Percentiles rank a stretch among this genome's conserved stretches.
Evolutionary conservation across 2,113 vertebrate species (phyloP).

Genomic region (Myodes glareolus): DNA sequence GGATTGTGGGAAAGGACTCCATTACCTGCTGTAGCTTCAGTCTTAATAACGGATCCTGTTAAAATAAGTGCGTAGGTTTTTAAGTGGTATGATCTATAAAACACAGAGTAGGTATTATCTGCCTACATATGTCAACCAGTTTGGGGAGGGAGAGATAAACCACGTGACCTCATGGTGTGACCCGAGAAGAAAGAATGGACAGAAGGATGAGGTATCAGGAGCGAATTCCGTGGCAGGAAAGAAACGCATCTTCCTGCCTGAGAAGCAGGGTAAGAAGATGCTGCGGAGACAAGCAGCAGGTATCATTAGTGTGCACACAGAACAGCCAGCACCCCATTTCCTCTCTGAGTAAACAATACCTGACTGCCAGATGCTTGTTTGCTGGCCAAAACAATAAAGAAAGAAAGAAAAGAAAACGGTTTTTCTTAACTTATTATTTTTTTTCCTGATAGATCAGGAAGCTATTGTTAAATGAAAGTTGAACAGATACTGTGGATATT

Average conservation of each 20-base stretch:
- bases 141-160: neutral
- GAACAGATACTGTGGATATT: neutral
- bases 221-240: neutral
- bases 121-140: neutral
- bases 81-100: neutral
- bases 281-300: neutral
- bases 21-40: neutral
- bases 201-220: neutral
- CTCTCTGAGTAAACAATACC: neutral
- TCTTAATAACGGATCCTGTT: neutral
- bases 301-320: neutral
- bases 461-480: neutral
- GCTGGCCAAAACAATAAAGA: neutral
- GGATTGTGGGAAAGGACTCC: neutral
- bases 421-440: neutral
- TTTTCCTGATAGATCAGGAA: neutral
- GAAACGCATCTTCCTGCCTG: neutral
- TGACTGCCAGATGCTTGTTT: neutral
- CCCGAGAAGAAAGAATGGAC: neutral
- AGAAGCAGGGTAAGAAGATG: accelerated
- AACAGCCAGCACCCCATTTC: neutral
- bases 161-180: neutral
- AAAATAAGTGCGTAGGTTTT: neutral
- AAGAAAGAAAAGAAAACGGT: neutral
- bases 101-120: neutral